Evolutionary conservation across 1,140 invertebrate species (phyloP), one percentile per base, ranked within the genome.

Genomic region (Ostrea denselamellosa): DNA sequence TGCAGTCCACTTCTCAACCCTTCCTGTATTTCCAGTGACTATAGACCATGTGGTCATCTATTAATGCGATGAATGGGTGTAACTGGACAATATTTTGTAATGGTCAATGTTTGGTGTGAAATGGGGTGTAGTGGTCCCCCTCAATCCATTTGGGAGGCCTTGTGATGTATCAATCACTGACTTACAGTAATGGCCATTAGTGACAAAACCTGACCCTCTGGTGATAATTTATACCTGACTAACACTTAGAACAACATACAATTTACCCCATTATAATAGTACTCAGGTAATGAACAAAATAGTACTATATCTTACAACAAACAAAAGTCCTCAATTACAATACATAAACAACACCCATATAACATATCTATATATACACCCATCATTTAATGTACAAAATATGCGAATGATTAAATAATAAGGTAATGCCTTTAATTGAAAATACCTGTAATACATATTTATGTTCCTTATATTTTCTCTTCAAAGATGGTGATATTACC

Each of bases 141-240:
- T 77, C 28, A 77, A 25, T 77, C 68, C 28, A 77, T 77, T 34
- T 77, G 68, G 68, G 68, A 77, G 68, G 68, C 68, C 68, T 28
- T 77, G 25, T 77, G 68, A 77, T 77, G 68, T 77, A 77, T 77
- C 68, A 77, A 77, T 77, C 68, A 77, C 68, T 34, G 22, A 17
- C 22, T 44, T 77, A 77, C 68, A 77, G 68, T 77, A 77, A 77
- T 77, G 68, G 68, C 68, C 68, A 77, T 77, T 77, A 77, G 68
- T 77, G 68, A 77, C 68, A 77, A 77, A 34, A 0, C 28, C 25
- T 77, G 14, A 25, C 68, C 68, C 56, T 10, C 28, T 77, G 68
- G 68, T 77, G 68, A 25, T 77, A 34, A 77, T 77, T 77, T 77
- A 77, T 77, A 4, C 25, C 22, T 14, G 28, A 77, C 68, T 28